phyloP scores from a whole-genome alignment of 2,888 invertebrate genomes.

The Eupithecia pulchellata region DNA sequence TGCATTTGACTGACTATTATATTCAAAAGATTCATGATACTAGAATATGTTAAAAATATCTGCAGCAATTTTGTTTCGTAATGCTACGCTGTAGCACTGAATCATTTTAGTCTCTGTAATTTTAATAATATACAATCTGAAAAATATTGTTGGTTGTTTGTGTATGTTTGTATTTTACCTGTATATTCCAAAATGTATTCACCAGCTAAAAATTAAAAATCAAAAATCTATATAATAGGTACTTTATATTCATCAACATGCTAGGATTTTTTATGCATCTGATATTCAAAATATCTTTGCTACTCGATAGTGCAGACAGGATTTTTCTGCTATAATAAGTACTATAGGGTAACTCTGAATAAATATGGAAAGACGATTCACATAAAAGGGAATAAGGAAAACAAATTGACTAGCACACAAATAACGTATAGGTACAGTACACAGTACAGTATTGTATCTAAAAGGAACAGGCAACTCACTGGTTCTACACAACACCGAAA shows the following conservation, averaged over 20 bases:
- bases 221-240: neutral
- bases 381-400: constrained; percentile 6
- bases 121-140: neutral
- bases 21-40: constrained; percentile 12
- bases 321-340: neutral
- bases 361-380: neutral
- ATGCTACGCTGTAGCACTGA: neutral
- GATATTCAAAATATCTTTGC: neutral
- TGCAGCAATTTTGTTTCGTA: neutral
- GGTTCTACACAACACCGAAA: neutral
- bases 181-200: neutral
- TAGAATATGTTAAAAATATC: neutral
- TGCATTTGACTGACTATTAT: constrained; percentile 6
- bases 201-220: neutral
- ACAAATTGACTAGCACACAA: neutral
- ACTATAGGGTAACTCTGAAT: neutral
- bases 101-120: neutral
- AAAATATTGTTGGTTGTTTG: neutral
- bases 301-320: neutral
- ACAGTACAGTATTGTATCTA: neutral
- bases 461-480: neutral
- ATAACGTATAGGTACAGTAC: too few species aligned
- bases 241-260: neutral
- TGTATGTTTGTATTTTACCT: neutral
- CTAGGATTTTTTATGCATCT: neutral